Conservation (phyloP, 1,140 invertebrate genomes). For the Neuroterus valhalla region DNA sequence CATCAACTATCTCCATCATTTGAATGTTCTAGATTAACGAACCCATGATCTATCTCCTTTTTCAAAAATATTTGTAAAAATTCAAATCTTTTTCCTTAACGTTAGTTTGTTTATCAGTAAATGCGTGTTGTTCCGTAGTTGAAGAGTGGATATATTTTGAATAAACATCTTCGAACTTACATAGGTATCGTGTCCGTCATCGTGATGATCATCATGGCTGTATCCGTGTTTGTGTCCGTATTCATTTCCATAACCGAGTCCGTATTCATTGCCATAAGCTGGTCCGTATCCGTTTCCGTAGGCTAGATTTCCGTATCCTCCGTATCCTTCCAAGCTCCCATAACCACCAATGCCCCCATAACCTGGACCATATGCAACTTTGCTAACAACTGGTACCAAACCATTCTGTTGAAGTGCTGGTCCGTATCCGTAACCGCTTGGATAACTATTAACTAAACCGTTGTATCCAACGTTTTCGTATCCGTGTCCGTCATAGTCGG, state of each 20-base stretch:
- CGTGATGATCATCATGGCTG: constrained; percentile 43
- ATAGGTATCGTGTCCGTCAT: constrained; percentile 49
- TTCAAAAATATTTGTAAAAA: too few relatives aligned
- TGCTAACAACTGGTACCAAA: constrained; percentile 39
- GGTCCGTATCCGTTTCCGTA: constrained; percentile 14
- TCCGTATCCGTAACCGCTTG: constrained; percentile 18
- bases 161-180: constrained; percentile 40
- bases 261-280: too few relatives aligned
- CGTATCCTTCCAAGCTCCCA: constrained; percentile 39
- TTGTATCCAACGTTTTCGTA: constrained; percentile 33
- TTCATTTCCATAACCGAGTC: constrained; percentile 24
- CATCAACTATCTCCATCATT: too few relatives aligned
- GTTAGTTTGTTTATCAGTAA: too few relatives aligned
- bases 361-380: constrained; percentile 46
- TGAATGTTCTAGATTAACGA: too few relatives aligned
- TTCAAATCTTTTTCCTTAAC: too few relatives aligned
- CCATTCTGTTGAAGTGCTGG: constrained; percentile 41
- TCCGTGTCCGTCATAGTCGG: constrained; percentile 49
- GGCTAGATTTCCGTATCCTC: constrained; percentile 2
- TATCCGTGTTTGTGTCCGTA: constrained; percentile 50
- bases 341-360: constrained; percentile 34
- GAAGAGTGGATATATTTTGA: too few relatives aligned
- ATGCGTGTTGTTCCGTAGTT: too few relatives aligned
- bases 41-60: too few relatives aligned
- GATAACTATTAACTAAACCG: constrained; percentile 24